A percentile compares a stretch with the other conserved stretches of the same genome.
phyloP scores from a whole-genome alignment of 2,113 vertebrate genomes.

The Pungitius pungitius region DNA sequence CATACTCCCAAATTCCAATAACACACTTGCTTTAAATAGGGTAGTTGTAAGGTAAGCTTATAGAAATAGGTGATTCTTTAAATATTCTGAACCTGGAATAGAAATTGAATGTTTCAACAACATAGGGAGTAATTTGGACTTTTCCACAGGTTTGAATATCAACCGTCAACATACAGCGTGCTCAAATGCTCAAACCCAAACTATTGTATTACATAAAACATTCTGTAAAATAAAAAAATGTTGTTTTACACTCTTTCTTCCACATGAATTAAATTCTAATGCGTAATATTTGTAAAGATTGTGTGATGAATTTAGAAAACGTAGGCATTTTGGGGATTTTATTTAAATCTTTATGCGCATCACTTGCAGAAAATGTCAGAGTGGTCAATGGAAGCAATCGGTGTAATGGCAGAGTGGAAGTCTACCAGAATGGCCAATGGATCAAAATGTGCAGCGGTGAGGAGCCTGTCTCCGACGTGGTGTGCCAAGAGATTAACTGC shows the following conservation, averaged over 20 bases:
- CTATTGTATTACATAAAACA: neutral
- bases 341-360: neutral
- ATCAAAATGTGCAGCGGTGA: conserved; percentile 49
- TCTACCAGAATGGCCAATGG: conserved; percentile 44
- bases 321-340: neutral
- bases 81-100: no score
- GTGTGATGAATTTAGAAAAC: neutral
- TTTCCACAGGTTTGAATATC: no score
- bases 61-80: no score
- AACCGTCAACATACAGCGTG: no score
- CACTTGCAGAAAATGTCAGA: conserved; percentile 52
- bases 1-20: neutral
- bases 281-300: neutral
- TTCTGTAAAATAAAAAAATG: neutral
- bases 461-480: conserved; percentile 13
- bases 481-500: conserved; percentile 64
- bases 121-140: no score
- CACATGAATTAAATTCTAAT: neutral
- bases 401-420: conserved; percentile 63
- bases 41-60: no score
- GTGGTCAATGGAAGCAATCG: conserved; percentile 59
- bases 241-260: neutral
- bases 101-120: no score
- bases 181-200: no score
- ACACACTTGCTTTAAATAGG: neutral